A percentile compares a stretch with the other conserved stretches of the same genome.
Evolutionary conservation across 2,113 vertebrate species (phyloP).

Genomic region (Phasianus colchicus): DNA sequence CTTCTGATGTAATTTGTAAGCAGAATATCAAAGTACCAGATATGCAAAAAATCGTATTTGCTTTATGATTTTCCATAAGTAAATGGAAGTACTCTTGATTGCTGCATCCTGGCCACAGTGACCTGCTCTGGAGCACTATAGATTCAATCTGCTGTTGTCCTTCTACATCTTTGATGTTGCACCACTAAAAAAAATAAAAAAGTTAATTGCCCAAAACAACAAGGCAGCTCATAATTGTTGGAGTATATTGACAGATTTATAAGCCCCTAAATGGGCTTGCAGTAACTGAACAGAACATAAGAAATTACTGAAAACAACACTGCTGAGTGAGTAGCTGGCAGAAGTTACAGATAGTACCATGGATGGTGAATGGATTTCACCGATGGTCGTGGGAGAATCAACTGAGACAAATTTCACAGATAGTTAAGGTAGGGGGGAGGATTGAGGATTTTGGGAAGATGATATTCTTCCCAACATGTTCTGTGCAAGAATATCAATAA

Average conservation of each 20-base stretch:
- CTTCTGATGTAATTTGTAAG: not conserved
- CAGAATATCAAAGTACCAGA: not conserved
- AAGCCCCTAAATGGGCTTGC: not conserved
- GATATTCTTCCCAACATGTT: not conserved
- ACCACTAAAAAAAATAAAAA: not conserved
- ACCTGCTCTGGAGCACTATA: no score
- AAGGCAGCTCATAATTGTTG: not conserved
- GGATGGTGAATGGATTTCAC: not conserved
- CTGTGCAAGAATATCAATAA: not conserved
- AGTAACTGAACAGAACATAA: not conserved
- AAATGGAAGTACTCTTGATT: not conserved
- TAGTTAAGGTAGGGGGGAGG: not conserved
- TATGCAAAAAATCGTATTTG: not conserved
- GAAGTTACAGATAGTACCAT: not conserved
- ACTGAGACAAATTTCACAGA: not conserved
- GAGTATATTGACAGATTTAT: not conserved
- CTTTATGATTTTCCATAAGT: not conserved
- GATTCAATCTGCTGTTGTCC: not conserved
- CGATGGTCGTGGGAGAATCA: not conserved
- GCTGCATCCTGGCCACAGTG: no score
- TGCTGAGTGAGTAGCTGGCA: not conserved
- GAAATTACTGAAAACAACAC: not conserved
- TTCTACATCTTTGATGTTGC: not conserved
- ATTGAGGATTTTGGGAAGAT: not conserved
- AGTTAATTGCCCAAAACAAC: not conserved